phyloP scores from a whole-genome alignment of 2,888 invertebrate species.

The Lycaena phlaeas region DNA sequence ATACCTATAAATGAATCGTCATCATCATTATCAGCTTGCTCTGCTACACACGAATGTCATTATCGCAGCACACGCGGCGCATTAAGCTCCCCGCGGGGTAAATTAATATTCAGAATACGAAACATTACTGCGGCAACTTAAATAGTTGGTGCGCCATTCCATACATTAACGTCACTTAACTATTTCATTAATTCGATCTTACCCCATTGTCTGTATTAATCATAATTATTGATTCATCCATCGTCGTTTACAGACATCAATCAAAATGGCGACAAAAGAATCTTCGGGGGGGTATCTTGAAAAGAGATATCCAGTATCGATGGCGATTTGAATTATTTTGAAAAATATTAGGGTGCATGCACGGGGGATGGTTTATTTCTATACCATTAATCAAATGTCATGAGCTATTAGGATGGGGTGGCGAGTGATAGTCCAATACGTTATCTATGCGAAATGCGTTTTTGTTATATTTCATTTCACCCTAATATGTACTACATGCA shows the following conservation, averaged over 20 bases:
- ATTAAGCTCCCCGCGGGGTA: no score
- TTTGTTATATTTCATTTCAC: conserved; percentile 26
- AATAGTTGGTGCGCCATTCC: background rate
- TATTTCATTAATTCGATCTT: background rate
- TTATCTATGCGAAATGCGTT: conserved; percentile 49
- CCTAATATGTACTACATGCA: background rate
- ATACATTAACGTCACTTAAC: background rate
- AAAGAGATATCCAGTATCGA: conserved; percentile 11
- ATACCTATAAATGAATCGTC: no score
- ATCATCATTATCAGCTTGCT: no score
- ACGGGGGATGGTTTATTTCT: conserved; percentile 33
- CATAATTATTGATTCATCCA: background rate
- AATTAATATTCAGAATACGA: conserved; percentile 6
- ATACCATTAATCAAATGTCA: conserved; percentile 62
- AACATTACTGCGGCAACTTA: background rate
- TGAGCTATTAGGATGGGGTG: conserved; percentile 62
- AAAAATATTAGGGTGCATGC: conserved; percentile 12
- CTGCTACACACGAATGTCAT: no score
- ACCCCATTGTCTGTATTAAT: background rate
- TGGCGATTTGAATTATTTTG: conserved; percentile 9
- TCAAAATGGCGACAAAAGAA: conserved; percentile 9
- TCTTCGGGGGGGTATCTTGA: conserved; percentile 5
- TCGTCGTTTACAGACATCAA: no score
- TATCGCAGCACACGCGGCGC: no score
- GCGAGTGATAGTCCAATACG: conserved; percentile 54